These are phyloP conservation scores for Xiphophorus hellerii DNA, from an alignment of 2,113 vertebrate genomes.

Conservation along the genomic window DNA sequence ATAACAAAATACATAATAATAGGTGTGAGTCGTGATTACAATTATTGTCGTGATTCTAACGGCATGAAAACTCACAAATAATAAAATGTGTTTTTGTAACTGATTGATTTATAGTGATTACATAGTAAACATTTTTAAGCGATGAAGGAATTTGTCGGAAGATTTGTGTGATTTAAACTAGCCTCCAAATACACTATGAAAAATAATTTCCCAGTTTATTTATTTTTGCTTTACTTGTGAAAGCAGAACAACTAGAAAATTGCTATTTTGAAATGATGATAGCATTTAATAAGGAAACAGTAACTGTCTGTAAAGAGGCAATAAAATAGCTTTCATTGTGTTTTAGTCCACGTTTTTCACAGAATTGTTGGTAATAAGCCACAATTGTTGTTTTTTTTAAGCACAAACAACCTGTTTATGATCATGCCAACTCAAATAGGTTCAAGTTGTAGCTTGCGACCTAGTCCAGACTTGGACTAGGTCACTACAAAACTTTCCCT, in stretches of 20 bases:
- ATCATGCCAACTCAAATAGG: background rate
- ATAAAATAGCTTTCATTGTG: background rate
- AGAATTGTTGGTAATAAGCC: background rate
- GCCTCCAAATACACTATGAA: too few species aligned
- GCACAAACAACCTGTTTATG: background rate
- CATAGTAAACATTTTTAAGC: background rate
- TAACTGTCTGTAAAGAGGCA: background rate
- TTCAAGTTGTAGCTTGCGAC: background rate
- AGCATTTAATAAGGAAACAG: background rate
- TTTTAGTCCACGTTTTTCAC: background rate
- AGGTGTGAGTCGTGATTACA: conserved; percentile 27
- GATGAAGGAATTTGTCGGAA: background rate
- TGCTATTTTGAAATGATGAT: background rate
- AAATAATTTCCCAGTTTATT: background rate
- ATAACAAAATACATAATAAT: conserved; percentile 10
- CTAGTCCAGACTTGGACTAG: background rate
- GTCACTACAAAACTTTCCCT: background rate
- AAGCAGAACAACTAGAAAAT: background rate
- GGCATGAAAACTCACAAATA: conserved; percentile 11
- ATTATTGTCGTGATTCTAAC: background rate
- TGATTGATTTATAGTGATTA: background rate
- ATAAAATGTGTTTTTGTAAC: background rate
- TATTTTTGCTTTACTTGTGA: background rate
- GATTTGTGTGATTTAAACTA: background rate
- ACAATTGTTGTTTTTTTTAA: background rate